Evolutionary conservation across 2,888 invertebrate genomes (phyloP).

Genomic region (Selenia dentaria): DNA sequence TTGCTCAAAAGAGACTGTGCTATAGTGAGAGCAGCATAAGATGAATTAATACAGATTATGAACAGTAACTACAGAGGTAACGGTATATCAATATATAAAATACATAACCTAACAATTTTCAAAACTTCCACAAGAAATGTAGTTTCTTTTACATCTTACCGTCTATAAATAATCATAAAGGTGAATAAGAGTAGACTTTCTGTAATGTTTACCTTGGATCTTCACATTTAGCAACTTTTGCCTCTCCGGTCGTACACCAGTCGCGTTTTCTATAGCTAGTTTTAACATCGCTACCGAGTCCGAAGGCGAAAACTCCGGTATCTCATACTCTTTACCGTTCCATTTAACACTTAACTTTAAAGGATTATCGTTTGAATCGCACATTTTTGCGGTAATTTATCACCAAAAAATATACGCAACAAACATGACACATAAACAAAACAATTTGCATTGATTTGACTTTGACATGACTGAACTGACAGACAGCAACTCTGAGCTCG

Average conservation of each 20-base stretch:
- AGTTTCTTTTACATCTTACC: no score
- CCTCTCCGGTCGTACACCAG: constrained; percentile 95
- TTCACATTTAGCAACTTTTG: constrained; percentile 97
- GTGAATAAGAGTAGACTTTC: no score
- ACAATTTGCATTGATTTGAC: constrained; percentile 42
- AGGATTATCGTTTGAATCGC: constrained; percentile 75
- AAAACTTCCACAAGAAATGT: no score
- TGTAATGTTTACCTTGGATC: constrained; percentile 89
- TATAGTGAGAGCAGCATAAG: no score
- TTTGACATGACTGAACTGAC: no score
- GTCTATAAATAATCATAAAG: no score
- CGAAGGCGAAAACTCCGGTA: constrained; percentile 89
- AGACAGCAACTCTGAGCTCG: no score
- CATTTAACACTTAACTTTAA: constrained; percentile 92
- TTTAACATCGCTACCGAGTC: constrained; percentile 94
- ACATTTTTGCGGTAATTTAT: constrained; percentile 62
- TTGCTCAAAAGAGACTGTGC: no score
- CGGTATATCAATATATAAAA: no score
- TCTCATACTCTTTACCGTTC: constrained; percentile 95
- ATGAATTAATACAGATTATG: no score
- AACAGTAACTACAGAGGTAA: no score
- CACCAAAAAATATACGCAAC: constrained; percentile 6
- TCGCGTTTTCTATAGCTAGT: constrained; percentile 93
- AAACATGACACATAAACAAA: constrained; percentile 71
- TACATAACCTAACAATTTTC: constrained; percentile 11